phyloP scores from a whole-genome alignment of 2,797 vertebrate genomes.

The Molossus molossus region DNA sequence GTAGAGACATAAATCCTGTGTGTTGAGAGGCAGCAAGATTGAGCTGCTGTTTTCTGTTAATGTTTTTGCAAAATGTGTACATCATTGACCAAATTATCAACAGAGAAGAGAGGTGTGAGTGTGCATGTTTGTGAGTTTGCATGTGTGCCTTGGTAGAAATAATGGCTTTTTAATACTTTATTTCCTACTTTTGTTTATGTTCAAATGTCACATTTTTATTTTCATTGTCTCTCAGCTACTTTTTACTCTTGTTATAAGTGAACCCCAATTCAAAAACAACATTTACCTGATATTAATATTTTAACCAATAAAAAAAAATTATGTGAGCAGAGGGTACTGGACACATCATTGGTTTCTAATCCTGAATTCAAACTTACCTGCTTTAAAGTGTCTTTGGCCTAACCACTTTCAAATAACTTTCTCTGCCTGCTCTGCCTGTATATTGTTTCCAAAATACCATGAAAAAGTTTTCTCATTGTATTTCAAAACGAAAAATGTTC shows the following conservation, averaged over 20 bases:
- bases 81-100: background rate
- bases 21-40: background rate
- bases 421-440: conserved; percentile 73
- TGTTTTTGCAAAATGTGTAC: conserved; percentile 29
- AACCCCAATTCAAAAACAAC: background rate
- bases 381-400: conserved; percentile 71
- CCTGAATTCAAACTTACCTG: conserved; percentile 80
- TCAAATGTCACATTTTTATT: background rate
- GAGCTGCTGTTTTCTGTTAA: conserved; percentile 3
- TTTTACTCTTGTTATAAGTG: conserved; percentile 9
- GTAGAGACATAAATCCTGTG: background rate
- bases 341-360: background rate
- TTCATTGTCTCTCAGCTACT: background rate
- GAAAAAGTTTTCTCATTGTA: conserved; percentile 90
- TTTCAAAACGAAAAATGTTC: conserved; percentile 90
- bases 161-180: background rate
- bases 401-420: conserved; percentile 81
- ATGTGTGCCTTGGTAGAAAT: background rate
- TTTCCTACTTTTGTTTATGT: background rate
- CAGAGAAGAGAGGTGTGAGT: background rate
- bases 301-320: conserved; percentile 8
- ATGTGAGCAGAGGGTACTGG: background rate
- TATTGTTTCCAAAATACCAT: conserved; percentile 85
- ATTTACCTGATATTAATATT: background rate
- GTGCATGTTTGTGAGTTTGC: background rate